Conservation (phyloP, 2,888 invertebrate species). For the Tiphia femorata region DNA sequence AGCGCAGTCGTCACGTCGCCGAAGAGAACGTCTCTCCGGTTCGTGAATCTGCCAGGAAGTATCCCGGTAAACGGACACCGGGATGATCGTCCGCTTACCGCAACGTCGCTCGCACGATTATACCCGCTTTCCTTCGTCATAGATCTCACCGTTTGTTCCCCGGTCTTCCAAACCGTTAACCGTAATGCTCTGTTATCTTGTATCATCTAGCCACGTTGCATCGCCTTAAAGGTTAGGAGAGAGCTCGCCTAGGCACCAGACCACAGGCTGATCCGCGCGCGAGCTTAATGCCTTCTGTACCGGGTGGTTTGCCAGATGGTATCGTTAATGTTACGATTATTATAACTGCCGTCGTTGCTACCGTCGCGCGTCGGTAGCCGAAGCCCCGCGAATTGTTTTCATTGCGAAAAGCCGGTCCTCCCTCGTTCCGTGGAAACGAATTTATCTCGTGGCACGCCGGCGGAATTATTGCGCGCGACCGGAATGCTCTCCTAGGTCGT, state of each 20-base stretch:
- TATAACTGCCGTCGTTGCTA: conserved; percentile 29
- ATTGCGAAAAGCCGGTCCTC: conserved; percentile 8
- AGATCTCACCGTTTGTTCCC: conserved; percentile 22
- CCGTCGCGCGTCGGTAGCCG: conserved; percentile 4
- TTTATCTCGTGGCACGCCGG: background rate
- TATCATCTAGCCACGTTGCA: conserved; percentile 30
- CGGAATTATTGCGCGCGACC: too few species aligned
- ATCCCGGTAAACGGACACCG: conserved; percentile 30
- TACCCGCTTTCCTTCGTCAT: conserved; percentile 28
- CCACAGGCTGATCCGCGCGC: background rate
- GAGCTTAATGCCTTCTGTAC: background rate
- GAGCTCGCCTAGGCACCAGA: conserved; percentile 10
- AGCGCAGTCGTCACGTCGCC: too few species aligned
- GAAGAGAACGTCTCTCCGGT: too few species aligned
- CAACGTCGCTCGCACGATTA: conserved; percentile 30
- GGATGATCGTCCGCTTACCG: conserved; percentile 12
- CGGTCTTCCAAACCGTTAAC: conserved; percentile 36
- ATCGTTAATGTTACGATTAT: conserved; percentile 35
- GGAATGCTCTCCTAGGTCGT: too few species aligned
- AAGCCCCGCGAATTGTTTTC: conserved; percentile 12
- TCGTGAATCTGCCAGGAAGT: conserved; percentile 16
- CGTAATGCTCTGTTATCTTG: conserved; percentile 32
- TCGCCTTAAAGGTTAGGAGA: conserved; percentile 33
- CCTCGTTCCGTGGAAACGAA: background rate
- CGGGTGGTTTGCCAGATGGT: conserved; percentile 14